Base-by-base conservation (phyloP, 2,113 vertebrate species). In the Nothocercus nigrocapillus region DNA sequence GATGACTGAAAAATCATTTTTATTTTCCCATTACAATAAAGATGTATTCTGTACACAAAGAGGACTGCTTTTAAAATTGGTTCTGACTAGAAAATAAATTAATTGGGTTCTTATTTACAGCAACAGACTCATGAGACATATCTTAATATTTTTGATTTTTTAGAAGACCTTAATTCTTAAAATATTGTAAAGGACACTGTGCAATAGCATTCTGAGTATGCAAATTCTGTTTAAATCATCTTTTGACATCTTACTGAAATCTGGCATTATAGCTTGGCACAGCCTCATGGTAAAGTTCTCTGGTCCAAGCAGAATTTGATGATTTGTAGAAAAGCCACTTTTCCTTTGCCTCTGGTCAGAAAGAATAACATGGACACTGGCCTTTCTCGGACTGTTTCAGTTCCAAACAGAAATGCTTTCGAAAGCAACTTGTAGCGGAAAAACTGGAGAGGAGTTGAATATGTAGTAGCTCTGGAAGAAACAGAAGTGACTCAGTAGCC, bases 191-290 rank as follows among this genome's bases (percentile, higher is more conserved):
- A 92, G 92, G 7, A 12, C n/a, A 69, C 73, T 93, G 44, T 86
- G 93, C 56, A 84, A 8, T 42, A 90, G 36, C 42, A 86, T 86
- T 94, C 66, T 47, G 45, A 85, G 34, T 81, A 92, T 64, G 69
- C 19, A 84, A 86, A 85, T 95, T 84, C 85, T 88, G 69, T 90
- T 89, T 76, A 94, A 93, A 96, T 93, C 93, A 84, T 93, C 94
- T 96, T 93, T 63, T 92, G 86, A 93, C 83, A 94, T 96, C 94
- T 96, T 95, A 76, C 53, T 89, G 92, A 94, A 96, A 94, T 77
- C 80, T 96, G 96, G 92, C 94, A 76, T 76, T 86, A 77, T 28
- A 73, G 70, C 66, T 79, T 96, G 95, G 94, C 95, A 90, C 25
- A 79, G 62, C 32, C 68, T 17, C 45, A 61, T 11, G 18, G 47